These are phyloP conservation scores for Drosophila ironensis DNA, from an alignment of 1,140 invertebrate species.

Conservation along the genomic window DNA sequence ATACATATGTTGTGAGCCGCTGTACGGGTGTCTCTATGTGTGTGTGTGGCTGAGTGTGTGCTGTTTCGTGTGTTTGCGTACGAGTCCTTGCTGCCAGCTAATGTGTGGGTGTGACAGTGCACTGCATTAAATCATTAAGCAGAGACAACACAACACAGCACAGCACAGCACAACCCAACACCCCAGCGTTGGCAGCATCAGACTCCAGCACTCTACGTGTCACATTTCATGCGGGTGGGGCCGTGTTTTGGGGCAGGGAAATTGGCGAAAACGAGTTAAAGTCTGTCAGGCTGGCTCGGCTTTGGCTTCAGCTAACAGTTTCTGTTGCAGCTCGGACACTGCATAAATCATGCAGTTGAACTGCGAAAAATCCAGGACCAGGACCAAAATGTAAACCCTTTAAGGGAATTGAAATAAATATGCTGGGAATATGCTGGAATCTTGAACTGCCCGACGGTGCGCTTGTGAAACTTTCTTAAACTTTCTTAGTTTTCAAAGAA, in stretches of 20 bases:
- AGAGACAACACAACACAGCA: conserved; percentile 23
- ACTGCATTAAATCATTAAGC: conserved; percentile 74
- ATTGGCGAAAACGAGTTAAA: conserved; percentile 25
- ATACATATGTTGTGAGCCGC: no score
- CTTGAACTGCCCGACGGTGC: no score
- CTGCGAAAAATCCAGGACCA: not conserved
- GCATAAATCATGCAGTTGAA: conserved; percentile 52
- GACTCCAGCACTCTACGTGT: not conserved
- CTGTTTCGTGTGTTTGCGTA: conserved; percentile 5
- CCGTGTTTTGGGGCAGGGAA: not conserved
- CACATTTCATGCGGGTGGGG: not conserved
- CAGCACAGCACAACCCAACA: no score
- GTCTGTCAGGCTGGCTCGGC: conserved; percentile 7
- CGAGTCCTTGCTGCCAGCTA: not conserved
- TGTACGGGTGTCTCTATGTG: not conserved
- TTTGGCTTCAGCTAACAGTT: conserved; percentile 25
- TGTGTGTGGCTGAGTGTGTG: conserved; percentile 3
- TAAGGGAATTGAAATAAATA: no score
- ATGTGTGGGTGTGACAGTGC: conserved; percentile 7
- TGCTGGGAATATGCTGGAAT: no score
- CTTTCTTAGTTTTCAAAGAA: no score
- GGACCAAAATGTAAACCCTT: no score
- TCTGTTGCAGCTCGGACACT: conserved; percentile 35
- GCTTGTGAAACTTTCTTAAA: no score
- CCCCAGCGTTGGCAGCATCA: no score